phyloP scores from a whole-genome alignment of 2,113 vertebrate species.

The Indicator indicator region DNA sequence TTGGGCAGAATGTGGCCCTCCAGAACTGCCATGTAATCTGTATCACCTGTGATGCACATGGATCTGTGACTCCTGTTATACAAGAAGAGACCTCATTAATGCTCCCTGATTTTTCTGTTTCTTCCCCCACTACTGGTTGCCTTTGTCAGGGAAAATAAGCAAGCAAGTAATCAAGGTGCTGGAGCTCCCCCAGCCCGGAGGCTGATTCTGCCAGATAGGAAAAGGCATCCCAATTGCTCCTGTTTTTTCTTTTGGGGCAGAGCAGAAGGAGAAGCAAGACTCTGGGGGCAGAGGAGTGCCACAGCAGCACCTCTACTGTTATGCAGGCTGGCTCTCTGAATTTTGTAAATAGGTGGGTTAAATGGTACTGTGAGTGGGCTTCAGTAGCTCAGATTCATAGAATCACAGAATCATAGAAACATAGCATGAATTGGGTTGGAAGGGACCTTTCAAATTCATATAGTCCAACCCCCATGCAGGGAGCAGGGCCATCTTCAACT shows the following conservation, averaged over 20 bases:
- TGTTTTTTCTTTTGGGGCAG: not conserved
- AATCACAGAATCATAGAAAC: not conserved
- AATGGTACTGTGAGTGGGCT: not conserved
- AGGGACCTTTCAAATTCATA: too few species aligned
- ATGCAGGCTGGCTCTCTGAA: not conserved
- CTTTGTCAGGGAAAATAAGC: constrained; percentile 21
- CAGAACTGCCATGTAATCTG: too few species aligned
- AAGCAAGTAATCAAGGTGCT: not conserved
- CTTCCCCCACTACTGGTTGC: not conserved
- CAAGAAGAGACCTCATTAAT: not conserved
- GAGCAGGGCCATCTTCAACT: too few species aligned
- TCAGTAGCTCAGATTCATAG: not conserved
- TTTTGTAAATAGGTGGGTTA: not conserved
- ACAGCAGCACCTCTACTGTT: not conserved
- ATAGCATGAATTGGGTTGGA: too few species aligned
- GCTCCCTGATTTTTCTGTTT: not conserved
- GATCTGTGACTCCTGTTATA: not conserved
- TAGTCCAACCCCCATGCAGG: too few species aligned
- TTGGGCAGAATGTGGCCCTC: too few species aligned
- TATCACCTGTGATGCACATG: too few species aligned
- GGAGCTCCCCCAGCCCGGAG: too few species aligned
- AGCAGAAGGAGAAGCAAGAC: fast-evolving
- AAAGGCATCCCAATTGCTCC: not conserved
- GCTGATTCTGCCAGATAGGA: too few species aligned
- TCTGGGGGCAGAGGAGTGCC: not conserved